These are phyloP conservation scores for Raja brachyura DNA, from an alignment of 2,113 vertebrate species.

Conservation along the genomic window DNA sequence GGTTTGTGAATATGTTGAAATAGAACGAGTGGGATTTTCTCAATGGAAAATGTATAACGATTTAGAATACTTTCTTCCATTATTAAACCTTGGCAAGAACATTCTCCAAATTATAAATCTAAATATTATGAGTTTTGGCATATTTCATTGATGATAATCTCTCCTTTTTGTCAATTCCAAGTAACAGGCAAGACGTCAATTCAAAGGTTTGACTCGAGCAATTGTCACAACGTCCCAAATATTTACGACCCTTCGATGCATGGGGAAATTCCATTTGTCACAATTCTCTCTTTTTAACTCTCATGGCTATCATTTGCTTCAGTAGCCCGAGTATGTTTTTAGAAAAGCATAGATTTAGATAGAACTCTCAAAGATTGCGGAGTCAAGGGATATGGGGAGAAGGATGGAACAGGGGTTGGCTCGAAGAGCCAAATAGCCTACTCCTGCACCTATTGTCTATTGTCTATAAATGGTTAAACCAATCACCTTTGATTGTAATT, in stretches of 20 bases:
- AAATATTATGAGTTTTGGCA: background rate
- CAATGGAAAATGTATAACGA: background rate
- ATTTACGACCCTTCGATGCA: background rate
- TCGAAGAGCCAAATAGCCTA: no score
- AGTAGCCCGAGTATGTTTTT: background rate
- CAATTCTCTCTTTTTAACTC: background rate
- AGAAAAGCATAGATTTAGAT: background rate
- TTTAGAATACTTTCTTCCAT: background rate
- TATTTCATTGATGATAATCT: background rate
- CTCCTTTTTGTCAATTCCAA: background rate
- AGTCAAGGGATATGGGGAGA: no score
- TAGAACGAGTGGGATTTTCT: background rate
- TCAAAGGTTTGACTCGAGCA: background rate
- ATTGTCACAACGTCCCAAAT: background rate
- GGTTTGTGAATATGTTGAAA: constrained; percentile 60
- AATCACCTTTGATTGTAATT: background rate
- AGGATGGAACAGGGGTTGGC: no score
- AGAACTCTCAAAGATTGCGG: no score
- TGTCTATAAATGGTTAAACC: background rate
- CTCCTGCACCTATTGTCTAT: no score
- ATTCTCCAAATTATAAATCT: background rate
- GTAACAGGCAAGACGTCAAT: background rate
- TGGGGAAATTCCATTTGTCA: background rate
- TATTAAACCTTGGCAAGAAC: background rate
- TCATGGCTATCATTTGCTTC: background rate